A percentile compares a stretch with the other conserved stretches of the same genome.
Conservation (phyloP, 2,113 vertebrate genomes). For the Mastomys coucha region DNA sequence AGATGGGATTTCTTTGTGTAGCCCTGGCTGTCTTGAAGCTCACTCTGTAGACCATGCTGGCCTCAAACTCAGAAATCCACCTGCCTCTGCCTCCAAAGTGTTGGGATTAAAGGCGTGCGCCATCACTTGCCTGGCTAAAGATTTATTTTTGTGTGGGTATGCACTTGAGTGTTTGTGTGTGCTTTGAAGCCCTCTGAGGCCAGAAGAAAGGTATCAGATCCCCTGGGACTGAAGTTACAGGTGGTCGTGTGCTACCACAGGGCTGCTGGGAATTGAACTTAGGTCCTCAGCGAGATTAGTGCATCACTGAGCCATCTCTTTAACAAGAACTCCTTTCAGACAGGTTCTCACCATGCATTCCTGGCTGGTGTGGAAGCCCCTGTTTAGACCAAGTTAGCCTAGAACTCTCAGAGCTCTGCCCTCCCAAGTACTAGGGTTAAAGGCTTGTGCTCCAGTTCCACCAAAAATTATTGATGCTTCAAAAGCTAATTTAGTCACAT, state of each 20-base stretch:
- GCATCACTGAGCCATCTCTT: neutral
- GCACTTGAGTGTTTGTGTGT: neutral
- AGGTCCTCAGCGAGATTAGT: neutral
- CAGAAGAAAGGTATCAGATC: neutral
- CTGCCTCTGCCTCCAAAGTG: neutral
- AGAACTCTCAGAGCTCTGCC: neutral
- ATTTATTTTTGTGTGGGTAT: neutral
- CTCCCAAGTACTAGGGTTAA: neutral
- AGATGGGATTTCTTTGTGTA: neutral
- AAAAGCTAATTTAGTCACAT: conserved; percentile 22
- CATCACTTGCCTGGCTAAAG: neutral
- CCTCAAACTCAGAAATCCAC: neutral
- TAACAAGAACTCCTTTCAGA: neutral
- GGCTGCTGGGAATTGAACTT: neutral
- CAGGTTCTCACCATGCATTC: neutral
- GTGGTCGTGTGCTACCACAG: neutral
- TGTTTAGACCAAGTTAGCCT: neutral
- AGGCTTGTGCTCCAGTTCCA: neutral
- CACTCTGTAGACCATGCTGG: neutral
- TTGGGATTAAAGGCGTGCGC: neutral
- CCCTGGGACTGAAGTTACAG: neutral
- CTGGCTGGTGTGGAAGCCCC: neutral
- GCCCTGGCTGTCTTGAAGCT: neutral
- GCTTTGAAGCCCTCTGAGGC: neutral
- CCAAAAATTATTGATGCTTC: neutral